Evolutionary conservation across 2,797 vertebrate genomes (phyloP), one percentile per base, ranked within the genome.

Genomic region (Sebastes taczanowskii): DNA sequence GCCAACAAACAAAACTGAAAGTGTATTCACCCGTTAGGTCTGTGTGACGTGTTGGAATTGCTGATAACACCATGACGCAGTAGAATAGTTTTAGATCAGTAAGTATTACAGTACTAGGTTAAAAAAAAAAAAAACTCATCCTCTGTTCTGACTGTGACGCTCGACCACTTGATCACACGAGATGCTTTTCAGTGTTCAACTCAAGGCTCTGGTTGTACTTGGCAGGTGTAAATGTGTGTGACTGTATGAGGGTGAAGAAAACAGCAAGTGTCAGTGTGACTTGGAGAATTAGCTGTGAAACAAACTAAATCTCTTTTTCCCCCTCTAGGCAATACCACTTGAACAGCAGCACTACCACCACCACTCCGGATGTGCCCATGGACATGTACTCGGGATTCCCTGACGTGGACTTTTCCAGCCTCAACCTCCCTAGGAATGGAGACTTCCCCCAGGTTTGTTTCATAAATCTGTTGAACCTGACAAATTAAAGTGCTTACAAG

Each of bases 401-500:
- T 1, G 96, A 97, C 11, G 64, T 96, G 87, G 96, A 96, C 93
- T 96, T 96, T 77, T 66, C 94, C 77, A 25, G 90, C 63, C 64
- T 94, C 62, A 94, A 85, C 87, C 80, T 95, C 30, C 87, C 95
- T 70, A 94, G 95, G 87, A 97, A 95, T 68, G 95, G 94, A 76
- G 96, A 97, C 85, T 96, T 97, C 86, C 68, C 96, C 92, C 97
- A 96, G 97, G 98, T 99, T 74, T 20, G 90, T 91, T 86, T 76
- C 34, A 27, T 27, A 11, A 11, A 14, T 29, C 32, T 65, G 9
- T n/a, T 52, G 7, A 35, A 6, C 14, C 16, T 46, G 42, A 46
- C 16, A 46, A 46, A 18, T 46, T 46, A 46, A 46, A 46, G 20
- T 16, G 11, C 13, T 10, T 8, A 11, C 18, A 61, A 55, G 34